Evolutionary conservation across 2,888 invertebrate species (phyloP), one percentile per base, ranked within the genome.

Genomic region (Chloroclysta siterata): DNA sequence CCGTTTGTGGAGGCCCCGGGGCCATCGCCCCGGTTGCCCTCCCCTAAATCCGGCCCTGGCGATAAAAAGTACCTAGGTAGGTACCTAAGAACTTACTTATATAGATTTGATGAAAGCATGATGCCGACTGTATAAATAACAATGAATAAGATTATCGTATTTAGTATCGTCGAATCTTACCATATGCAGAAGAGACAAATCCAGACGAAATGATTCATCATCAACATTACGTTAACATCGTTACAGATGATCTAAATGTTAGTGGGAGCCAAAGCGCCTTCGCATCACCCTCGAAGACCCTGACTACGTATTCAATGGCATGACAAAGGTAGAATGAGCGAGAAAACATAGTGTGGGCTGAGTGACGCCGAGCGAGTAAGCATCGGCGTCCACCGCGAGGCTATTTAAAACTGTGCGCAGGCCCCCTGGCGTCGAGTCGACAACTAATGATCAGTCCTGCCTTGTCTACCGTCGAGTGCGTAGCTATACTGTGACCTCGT

Each of bases 321-420:
- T 71, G 75, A 79, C 73, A 79, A 82, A 84, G 84, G 84, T 90
- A 81, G 91, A 93, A 93, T 88, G 92, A 93, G 89, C 92, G 92
- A 93, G 92, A 93, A 65, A 92, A 80, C 85, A 87, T 72, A 84
- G 92, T 90, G 91, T 90, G 92, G 91, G 92, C 85, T 80, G 87
- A 85, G 72, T 85, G 89, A 89, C 90, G 90, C 84, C 86, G 89
- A 87, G 73, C 77, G 83, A 84, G 81, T 82, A 84, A 63, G 79
- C 80, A 75, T 73, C 81, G 78, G 77, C 81, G 85, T 86, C 87
- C 83, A 87, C 88, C 88, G 82, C 82, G 90, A 90, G 88, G 93
- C 93, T 93, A 93, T 93, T 93, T 93, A 93, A 93, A 93, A 93
- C 90, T 89, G 88, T 90, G 93, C 93, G 93, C 93, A 93, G 86